Evolutionary conservation across 2,797 vertebrate species (phyloP).

Genomic region (Anas bahamensis): DNA sequence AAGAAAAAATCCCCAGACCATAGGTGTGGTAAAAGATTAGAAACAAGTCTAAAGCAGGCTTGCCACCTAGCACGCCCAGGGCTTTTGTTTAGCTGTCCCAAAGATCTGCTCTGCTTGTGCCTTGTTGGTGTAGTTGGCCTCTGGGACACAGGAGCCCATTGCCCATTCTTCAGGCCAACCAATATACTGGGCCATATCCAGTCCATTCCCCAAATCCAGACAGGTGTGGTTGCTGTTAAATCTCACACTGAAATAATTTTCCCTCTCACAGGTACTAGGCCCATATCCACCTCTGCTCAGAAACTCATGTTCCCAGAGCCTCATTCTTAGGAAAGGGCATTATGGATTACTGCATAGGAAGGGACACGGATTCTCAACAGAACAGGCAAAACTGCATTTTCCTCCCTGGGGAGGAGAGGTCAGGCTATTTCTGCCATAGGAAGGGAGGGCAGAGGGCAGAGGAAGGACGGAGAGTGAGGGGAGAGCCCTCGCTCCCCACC

Average conservation of each 20-base stretch:
- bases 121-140: background rate
- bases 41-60: background rate
- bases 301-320: background rate
- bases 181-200: background rate
- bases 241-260: background rate
- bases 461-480: background rate
- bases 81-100: background rate
- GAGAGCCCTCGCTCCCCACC: background rate
- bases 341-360: background rate
- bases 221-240: background rate
- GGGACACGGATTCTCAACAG: background rate
- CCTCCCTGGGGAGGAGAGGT: background rate
- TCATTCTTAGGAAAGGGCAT: background rate
- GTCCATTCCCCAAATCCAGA: background rate
- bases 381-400: background rate
- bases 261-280: background rate
- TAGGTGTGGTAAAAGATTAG: background rate
- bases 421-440: background rate
- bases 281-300: background rate
- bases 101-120: background rate
- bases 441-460: background rate
- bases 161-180: background rate
- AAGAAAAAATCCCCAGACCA: background rate
- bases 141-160: background rate
- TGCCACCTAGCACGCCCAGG: background rate